phyloP scores from a whole-genome alignment of 2,797 vertebrate genomes.

The Urocyon cinereoargenteus region DNA sequence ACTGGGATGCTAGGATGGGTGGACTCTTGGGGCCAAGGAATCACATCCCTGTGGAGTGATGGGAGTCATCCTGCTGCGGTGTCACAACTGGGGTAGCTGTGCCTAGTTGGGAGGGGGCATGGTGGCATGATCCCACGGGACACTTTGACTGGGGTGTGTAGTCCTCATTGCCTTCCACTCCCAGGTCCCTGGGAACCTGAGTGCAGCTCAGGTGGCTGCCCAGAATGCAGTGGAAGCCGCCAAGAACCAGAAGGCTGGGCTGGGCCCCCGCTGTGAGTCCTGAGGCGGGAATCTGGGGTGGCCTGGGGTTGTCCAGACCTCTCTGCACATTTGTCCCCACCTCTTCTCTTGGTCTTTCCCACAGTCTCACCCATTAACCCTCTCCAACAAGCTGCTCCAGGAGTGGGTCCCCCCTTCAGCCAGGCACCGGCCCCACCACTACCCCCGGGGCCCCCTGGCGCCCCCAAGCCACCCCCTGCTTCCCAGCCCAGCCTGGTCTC shows the following conservation, averaged over 20 bases:
- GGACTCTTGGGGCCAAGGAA: rapidly evolving
- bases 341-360: neutral
- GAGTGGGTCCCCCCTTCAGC: conserved; percentile 88
- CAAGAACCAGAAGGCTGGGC: conserved; percentile 91
- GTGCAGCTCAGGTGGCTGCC: conserved; percentile 92
- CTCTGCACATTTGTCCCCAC: neutral
- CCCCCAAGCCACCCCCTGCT: conserved; percentile 88
- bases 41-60: rapidly evolving
- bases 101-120: neutral
- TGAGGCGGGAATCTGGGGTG: rapidly evolving
- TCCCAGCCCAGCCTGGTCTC: conserved; percentile 91
- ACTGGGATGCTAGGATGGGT: neutral
- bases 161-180: neutral
- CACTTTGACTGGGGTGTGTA: rapidly evolving
- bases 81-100: neutral
- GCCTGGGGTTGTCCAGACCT: rapidly evolving
- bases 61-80: neutral
- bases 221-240: conserved; percentile 93
- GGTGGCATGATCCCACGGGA: neutral
- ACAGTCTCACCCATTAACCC: conserved; percentile 83
- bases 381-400: conserved; percentile 80
- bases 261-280: conserved; percentile 91
- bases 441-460: conserved; percentile 86
- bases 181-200: conserved; percentile 85
- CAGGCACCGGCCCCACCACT: conserved; percentile 82